Percentiles rank a stretch among this genome's conserved stretches.
Conservation (phyloP, 1,140 invertebrate genomes). For the Aphaenogaster floridana region DNA sequence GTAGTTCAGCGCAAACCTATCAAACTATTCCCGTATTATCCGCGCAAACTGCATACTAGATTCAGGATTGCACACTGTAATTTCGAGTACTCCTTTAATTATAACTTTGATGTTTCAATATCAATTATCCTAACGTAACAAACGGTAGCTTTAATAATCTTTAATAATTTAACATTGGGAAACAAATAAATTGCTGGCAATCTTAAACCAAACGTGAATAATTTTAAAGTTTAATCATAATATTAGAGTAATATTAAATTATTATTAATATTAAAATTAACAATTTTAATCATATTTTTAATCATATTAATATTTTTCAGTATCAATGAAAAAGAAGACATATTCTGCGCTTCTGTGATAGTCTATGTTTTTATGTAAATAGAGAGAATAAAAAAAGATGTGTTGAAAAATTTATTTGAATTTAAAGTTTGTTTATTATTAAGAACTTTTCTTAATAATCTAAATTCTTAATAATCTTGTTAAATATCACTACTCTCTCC, state of each 20-base stretch:
- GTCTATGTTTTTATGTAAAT: not conserved
- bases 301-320: not conserved
- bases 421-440: not conserved
- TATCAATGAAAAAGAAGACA: not conserved
- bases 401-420: not conserved
- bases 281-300: not conserved
- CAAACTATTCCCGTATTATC: conserved; percentile 38
- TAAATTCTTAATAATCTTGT: not conserved
- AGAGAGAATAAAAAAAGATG: not conserved
- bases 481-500: not conserved
- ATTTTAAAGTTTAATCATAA: not conserved
- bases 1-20: not conserved
- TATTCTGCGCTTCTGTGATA: not conserved
- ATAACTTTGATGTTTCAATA: conserved; percentile 38
- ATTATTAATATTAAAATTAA: conserved; percentile 6
- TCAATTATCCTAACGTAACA: not conserved
- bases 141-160: not conserved
- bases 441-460: not conserved
- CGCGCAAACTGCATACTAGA: not conserved
- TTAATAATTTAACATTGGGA: not conserved
- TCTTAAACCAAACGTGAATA: not conserved
- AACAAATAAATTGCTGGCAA: not conserved
- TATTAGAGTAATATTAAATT: not conserved
- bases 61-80: conserved; percentile 21
- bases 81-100: conserved; percentile 29